These are phyloP conservation scores for Botia almorhae DNA, from an alignment of 2,797 vertebrate species.

Conservation along the genomic window DNA sequence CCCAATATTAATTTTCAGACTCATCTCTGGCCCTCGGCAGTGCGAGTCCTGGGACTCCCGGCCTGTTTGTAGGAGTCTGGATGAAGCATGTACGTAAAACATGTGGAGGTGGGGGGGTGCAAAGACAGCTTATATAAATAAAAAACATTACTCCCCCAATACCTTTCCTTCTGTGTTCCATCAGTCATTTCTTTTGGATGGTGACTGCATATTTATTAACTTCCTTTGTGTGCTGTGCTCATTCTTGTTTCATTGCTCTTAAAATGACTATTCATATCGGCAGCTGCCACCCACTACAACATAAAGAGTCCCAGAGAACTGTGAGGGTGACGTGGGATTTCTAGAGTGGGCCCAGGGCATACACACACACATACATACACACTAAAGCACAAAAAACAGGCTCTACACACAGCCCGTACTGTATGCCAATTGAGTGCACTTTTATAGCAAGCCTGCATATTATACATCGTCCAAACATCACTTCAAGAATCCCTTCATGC, in stretches of 20 bases:
- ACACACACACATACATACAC: conserved; percentile 26
- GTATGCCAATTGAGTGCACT: not conserved
- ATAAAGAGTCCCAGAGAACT: conserved; percentile 43
- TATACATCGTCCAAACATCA: too few relatives aligned
- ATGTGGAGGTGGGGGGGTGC: not conserved
- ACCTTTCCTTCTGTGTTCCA: conserved; percentile 58
- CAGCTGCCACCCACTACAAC: conserved; percentile 70
- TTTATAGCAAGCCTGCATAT: not conserved
- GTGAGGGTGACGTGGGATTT: conserved; percentile 51
- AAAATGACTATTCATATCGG: conserved; percentile 69
- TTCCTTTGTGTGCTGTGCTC: conserved; percentile 66
- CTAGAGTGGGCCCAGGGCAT: conserved; percentile 32
- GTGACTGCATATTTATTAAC: conserved; percentile 70
- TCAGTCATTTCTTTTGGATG: conserved; percentile 62
- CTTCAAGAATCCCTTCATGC: too few relatives aligned
- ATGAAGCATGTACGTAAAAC: conserved; percentile 46
- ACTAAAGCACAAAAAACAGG: conserved; percentile 1
- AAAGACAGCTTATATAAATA: conserved; percentile 40
- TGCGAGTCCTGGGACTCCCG: conserved; percentile 56
- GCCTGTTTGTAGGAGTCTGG: conserved; percentile 57
- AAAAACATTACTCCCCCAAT: conserved; percentile 51
- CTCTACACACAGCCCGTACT: not conserved
- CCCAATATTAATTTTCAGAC: conserved; percentile 76
- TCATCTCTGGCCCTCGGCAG: conserved; percentile 73
- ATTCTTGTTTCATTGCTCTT: conserved; percentile 50